A percentile compares a stretch with the other conserved stretches of the same genome.
phyloP scores from a whole-genome alignment of 2,888 invertebrate species.

The Standfussiana lucernea region DNA sequence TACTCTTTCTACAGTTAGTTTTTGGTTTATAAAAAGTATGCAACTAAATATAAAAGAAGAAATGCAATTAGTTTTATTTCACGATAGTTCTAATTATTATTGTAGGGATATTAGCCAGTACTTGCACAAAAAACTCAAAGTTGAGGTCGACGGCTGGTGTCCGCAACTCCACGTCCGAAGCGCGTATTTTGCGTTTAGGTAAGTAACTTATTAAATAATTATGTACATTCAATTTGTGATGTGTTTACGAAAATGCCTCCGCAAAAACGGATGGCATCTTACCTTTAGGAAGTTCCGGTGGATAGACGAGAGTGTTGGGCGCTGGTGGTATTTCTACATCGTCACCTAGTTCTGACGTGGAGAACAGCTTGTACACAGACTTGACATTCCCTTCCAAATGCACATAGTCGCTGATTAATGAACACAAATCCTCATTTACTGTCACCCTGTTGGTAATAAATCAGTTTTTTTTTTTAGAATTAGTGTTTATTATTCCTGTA shows the following conservation, averaged over 20 bases:
- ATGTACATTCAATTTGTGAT: neutral
- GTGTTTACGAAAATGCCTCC: neutral
- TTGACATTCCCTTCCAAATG: constrained; percentile 80
- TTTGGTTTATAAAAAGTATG: neutral
- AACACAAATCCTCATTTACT: constrained; percentile 82
- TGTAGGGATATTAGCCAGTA: constrained; percentile 11
- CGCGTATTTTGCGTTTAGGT: no score
- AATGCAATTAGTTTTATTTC: constrained; percentile 76
- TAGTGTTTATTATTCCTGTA: neutral
- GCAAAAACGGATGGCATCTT: constrained; percentile 1
- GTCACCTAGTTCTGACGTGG: constrained; percentile 78
- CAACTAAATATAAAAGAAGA: constrained; percentile 42
- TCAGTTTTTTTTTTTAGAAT: neutral
- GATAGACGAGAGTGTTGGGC: constrained; percentile 79
- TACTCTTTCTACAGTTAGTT: neutral
- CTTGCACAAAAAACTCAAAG: neutral
- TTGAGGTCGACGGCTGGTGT: neutral
- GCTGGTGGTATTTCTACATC: constrained; percentile 84
- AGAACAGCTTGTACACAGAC: constrained; percentile 78
- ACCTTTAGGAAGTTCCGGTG: constrained; percentile 85
- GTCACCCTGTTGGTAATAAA: constrained; percentile 76
- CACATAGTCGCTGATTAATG: constrained; percentile 83
- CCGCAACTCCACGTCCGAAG: no score
- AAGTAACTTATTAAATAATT: neutral
- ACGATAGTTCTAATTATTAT: constrained; percentile 16